Conservation (phyloP, 2,797 vertebrate genomes). For the Arctocebus calabarensis region DNA sequence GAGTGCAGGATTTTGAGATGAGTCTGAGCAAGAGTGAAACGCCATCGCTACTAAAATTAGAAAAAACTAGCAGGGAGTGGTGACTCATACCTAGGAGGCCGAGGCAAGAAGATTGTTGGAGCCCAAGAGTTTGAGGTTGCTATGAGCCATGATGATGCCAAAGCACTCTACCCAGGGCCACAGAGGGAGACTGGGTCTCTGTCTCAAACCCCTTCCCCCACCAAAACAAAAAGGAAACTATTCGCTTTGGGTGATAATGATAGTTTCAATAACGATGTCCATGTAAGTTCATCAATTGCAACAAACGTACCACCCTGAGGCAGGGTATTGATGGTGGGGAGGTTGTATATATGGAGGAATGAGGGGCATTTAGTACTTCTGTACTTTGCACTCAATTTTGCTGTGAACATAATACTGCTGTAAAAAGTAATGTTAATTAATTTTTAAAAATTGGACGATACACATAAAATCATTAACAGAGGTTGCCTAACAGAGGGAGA, state of each 20-base stretch:
- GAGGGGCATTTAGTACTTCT: not conserved
- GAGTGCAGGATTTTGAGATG: no score
- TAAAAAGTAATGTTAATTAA: slow-evolving; percentile 23
- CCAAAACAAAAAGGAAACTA: not conserved
- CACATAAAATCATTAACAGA: slow-evolving; percentile 17
- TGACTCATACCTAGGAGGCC: no score
- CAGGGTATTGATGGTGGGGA: no score
- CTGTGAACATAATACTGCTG: not conserved
- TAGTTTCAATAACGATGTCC: not conserved
- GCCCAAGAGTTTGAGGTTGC: no score
- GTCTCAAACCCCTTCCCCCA: no score
- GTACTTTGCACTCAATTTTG: not conserved
- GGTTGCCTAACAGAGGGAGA: not conserved
- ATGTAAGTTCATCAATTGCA: not conserved
- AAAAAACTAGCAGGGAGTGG: no score
- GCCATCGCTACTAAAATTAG: no score
- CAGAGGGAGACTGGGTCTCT: no score
- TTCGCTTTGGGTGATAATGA: not conserved
- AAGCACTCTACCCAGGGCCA: no score
- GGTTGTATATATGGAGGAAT: not conserved
- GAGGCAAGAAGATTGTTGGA: no score
- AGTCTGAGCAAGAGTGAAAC: no score
- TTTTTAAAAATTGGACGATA: not conserved
- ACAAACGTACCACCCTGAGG: not conserved
- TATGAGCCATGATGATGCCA: no score